Evolutionary conservation across 2,888 invertebrate genomes (phyloP).

Genomic region (Alentia gelatinosa): DNA sequence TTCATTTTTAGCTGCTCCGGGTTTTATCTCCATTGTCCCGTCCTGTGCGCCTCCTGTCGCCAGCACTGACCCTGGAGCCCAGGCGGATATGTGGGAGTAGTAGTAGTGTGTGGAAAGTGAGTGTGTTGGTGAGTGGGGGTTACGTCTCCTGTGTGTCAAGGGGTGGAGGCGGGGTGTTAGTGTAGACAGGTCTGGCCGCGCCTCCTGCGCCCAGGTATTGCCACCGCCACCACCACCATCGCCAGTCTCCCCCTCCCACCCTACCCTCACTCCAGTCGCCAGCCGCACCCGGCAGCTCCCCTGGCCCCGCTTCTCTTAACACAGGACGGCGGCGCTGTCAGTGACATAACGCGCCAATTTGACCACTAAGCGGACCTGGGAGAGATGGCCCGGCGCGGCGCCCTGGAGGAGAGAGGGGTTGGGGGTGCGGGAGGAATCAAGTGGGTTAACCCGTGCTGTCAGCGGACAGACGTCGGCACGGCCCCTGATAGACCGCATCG

Average conservation of each 20-base stretch:
- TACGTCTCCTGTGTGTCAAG: neutral
- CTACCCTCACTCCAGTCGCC: neutral
- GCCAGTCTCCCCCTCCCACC: neutral
- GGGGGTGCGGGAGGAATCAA: neutral
- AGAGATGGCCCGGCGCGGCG: neutral
- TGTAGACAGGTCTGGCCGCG: slow-evolving; percentile 45
- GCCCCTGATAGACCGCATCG: slow-evolving; percentile 48
- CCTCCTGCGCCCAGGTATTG: slow-evolving; percentile 25
- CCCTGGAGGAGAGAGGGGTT: neutral
- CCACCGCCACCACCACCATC: neutral
- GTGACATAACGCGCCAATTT: slow-evolving; percentile 54
- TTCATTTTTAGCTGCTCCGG: no score
- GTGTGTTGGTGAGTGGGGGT: neutral
- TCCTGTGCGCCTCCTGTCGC: neutral
- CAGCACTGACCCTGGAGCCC: neutral
- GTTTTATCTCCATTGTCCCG: no score
- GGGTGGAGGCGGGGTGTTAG: slow-evolving; percentile 4
- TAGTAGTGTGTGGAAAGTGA: neutral
- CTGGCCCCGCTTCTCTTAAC: neutral
- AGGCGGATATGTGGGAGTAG: no score
- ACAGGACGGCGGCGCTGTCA: neutral
- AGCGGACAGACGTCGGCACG: neutral
- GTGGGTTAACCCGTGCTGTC: slow-evolving; percentile 3
- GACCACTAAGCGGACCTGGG: slow-evolving; percentile 40
- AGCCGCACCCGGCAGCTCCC: neutral